Evolutionary conservation across 2,113 vertebrate species (phyloP).

Genomic region (Micronycteris hirsuta): DNA sequence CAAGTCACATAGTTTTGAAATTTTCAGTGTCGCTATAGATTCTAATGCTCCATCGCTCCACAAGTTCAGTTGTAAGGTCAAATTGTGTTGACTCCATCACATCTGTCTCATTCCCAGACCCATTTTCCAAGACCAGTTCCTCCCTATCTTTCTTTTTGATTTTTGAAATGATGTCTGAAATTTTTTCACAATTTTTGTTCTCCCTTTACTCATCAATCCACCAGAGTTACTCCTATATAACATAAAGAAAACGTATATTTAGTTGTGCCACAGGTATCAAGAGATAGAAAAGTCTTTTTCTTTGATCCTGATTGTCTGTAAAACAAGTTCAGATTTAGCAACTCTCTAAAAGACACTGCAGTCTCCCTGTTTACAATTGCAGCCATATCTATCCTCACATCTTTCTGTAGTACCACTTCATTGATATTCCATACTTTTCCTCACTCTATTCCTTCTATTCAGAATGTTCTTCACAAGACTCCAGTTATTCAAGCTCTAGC

Average conservation of each 20-base stretch:
- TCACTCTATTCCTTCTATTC: neutral
- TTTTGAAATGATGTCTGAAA: neutral
- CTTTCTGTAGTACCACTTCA: neutral
- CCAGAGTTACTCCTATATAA: neutral
- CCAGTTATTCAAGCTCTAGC: neutral
- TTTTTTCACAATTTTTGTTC: neutral
- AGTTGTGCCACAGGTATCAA: neutral
- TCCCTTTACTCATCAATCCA: neutral
- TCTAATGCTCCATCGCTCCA: neutral
- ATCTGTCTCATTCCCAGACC: neutral
- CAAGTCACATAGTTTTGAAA: neutral
- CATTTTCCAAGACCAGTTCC: neutral
- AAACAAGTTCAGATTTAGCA: neutral
- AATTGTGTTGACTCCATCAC: neutral
- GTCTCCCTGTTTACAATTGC: neutral
- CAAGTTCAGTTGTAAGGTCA: neutral
- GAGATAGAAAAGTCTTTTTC: neutral
- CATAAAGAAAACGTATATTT: neutral
- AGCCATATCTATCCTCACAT: neutral
- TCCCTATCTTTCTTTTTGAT: neutral
- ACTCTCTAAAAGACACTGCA: neutral
- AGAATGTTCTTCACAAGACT: neutral
- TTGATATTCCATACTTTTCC: neutral
- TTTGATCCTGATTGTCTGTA: neutral
- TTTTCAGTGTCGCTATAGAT: neutral